Conservation (phyloP, 1,140 invertebrate species). For the Dreissena rostriformis region DNA sequence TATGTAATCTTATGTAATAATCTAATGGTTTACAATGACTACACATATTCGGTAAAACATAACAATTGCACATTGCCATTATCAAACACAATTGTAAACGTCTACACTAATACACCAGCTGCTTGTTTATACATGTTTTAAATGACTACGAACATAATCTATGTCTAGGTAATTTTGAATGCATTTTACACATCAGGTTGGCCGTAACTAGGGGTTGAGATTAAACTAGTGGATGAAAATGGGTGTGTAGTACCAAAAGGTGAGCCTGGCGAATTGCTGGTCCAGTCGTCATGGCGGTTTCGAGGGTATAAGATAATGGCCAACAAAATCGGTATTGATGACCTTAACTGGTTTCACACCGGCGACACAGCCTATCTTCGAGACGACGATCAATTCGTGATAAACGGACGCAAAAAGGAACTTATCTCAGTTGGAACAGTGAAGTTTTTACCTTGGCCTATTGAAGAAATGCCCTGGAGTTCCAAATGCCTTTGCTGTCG, state of each 20-base stretch:
- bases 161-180: too few relatives aligned
- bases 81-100: too few relatives aligned
- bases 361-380: conserved; percentile 44
- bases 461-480: conserved; percentile 35
- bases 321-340: conserved; percentile 16
- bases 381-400: conserved; percentile 6
- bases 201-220: conserved; percentile 39
- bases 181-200: too few relatives aligned
- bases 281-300: conserved; percentile 9
- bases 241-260: conserved; percentile 29
- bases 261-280: conserved; percentile 36
- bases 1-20: background rate
- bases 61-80: too few relatives aligned
- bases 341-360: conserved; percentile 41
- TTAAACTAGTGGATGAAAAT: conserved; percentile 48
- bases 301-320: too few relatives aligned
- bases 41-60: too few relatives aligned
- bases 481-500: conserved; percentile 34
- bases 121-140: too few relatives aligned
- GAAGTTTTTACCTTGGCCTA: conserved; percentile 43
- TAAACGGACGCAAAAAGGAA: conserved; percentile 34
- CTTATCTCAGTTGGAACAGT: conserved; percentile 17
- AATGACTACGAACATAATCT: too few relatives aligned
- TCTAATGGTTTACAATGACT: too few relatives aligned
- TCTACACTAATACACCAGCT: too few relatives aligned